phyloP scores from a whole-genome alignment of 2,888 invertebrate genomes.

The Drosophila paranaensis region DNA sequence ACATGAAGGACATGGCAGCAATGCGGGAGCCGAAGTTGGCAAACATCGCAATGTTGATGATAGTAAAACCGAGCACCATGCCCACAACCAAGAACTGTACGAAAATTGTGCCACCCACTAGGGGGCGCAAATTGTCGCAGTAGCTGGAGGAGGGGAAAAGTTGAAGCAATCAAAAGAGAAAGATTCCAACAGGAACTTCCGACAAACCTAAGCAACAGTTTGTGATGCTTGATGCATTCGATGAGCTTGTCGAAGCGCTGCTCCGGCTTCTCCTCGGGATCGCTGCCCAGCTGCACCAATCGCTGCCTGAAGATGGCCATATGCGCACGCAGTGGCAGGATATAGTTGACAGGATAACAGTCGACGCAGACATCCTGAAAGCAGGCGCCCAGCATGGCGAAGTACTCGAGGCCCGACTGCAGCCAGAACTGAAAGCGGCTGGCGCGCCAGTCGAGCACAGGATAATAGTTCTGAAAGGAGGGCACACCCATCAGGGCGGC shows the following conservation, averaged over 20 bases:
- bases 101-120: conserved; percentile 74
- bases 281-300: conserved; percentile 55
- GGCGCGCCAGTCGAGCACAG: conserved; percentile 70
- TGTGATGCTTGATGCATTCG: conserved; percentile 70
- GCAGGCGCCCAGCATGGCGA: conserved; percentile 63
- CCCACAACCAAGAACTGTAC: conserved; percentile 74
- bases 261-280: conserved; percentile 39
- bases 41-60: conserved; percentile 69
- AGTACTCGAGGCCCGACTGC: conserved; percentile 62
- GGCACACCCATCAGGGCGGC: conserved; percentile 61
- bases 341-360: conserved; percentile 68
- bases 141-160: conserved; percentile 39
- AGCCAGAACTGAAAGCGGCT: conserved; percentile 49
- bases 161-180: background rate
- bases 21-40: conserved; percentile 60
- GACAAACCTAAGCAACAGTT: conserved; percentile 61
- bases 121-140: conserved; percentile 64
- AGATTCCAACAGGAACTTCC: background rate
- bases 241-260: conserved; percentile 59
- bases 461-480: conserved; percentile 72
- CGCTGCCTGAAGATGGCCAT: conserved; percentile 61
- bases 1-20: conserved; percentile 58
- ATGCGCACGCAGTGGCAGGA: conserved; percentile 65
- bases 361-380: conserved; percentile 70
- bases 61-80: conserved; percentile 61